phyloP scores from a whole-genome alignment of 2,888 invertebrate species.

The Ethmia dodecea region DNA sequence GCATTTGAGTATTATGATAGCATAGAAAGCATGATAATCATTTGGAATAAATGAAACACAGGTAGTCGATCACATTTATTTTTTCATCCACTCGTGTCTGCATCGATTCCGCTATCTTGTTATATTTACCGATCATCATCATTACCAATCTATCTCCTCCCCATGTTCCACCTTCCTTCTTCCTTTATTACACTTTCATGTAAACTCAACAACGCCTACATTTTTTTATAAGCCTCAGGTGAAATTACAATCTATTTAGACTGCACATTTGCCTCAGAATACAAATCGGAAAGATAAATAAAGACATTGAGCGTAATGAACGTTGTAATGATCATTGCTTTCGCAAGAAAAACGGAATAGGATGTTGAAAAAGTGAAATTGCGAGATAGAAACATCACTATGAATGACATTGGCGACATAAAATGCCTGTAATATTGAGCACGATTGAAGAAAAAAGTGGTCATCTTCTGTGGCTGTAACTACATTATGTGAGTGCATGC shows the following conservation, averaged over 20 bases:
- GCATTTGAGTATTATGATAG: no score
- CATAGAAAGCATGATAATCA: no score
- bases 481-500: constrained; percentile 16
- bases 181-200: constrained; percentile 5
- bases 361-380: constrained; percentile 39
- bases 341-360: constrained; percentile 34
- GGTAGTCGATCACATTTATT: no score
- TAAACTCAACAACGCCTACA: constrained; percentile 1
- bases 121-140: background rate
- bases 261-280: constrained; percentile 15
- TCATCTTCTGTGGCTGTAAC: constrained; percentile 17
- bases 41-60: no score
- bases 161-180: constrained; percentile 1
- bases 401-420: constrained; percentile 44
- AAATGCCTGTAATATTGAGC: constrained; percentile 46
- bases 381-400: constrained; percentile 54
- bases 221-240: constrained; percentile 1
- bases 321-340: constrained; percentile 27
- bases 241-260: constrained; percentile 5
- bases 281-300: constrained; percentile 32
- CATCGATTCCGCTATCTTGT: no score
- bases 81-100: no score
- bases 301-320: constrained; percentile 37
- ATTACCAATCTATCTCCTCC: background rate
- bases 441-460: constrained; percentile 34